phyloP scores from a whole-genome alignment of 1,140 invertebrate species.

The Tetramorium alpestre region DNA sequence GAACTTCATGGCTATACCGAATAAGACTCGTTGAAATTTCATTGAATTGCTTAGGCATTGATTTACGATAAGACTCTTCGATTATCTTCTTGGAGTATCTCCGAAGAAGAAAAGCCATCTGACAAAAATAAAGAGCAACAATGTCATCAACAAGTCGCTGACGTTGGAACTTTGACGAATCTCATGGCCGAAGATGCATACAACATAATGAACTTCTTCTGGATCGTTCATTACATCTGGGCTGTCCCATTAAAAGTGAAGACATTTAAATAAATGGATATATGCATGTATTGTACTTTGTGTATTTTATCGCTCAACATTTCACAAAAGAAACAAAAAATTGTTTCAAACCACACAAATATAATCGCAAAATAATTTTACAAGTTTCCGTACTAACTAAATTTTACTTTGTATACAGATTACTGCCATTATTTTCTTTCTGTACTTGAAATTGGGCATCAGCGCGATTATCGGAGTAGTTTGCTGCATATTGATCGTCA shows the following conservation, averaged over 20 bases:
- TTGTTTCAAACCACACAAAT: neutral
- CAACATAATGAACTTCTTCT: constrained; percentile 94
- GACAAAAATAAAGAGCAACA: constrained; percentile 83
- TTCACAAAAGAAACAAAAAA: neutral
- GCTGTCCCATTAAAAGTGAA: constrained; percentile 93
- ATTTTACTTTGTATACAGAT: constrained; percentile 86
- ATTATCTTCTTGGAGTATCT: constrained; percentile 77
- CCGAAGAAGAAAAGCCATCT: constrained; percentile 72
- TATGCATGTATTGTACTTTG: neutral
- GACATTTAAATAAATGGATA: constrained; percentile 32
- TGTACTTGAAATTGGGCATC: constrained; percentile 91
- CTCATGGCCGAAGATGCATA: constrained; percentile 93
- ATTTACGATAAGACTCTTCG: constrained; percentile 87
- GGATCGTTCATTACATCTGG: constrained; percentile 95
- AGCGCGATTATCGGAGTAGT: constrained; percentile 92
- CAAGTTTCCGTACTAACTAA: neutral
- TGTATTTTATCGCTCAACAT: constrained; percentile 6
- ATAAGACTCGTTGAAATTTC: neutral
- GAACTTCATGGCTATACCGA: neutral
- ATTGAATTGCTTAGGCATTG: constrained; percentile 86
- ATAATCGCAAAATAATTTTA: neutral
- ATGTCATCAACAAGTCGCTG: constrained; percentile 81
- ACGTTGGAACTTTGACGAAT: constrained; percentile 91
- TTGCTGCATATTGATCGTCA: constrained; percentile 89
- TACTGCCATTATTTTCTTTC: constrained; percentile 89